Conservation (phyloP, 2,113 vertebrate genomes). For the Mola mola region DNA sequence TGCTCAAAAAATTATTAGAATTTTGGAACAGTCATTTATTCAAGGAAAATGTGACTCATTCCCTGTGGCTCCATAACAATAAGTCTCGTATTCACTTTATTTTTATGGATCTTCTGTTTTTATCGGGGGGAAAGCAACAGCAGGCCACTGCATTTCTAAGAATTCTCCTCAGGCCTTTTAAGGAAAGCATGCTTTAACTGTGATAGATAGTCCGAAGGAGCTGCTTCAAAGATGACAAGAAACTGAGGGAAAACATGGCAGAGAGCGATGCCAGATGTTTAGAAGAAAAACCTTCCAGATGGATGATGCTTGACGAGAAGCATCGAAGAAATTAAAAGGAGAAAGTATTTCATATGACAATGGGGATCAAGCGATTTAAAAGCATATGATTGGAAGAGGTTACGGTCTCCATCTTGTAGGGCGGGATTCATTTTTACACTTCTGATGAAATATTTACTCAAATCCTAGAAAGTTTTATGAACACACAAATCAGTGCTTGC, state of each 20-base stretch:
- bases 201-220: conserved; percentile 40
- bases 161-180: conserved; percentile 34
- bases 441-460: too few species aligned
- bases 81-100: too few species aligned
- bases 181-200: conserved; percentile 43
- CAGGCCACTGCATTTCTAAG: conserved; percentile 41
- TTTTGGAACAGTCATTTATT: too few species aligned
- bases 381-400: too few species aligned
- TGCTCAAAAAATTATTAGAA: conserved; percentile 1
- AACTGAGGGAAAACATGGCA: conserved; percentile 31
- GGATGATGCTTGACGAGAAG: conserved; percentile 20
- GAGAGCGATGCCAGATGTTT: conserved; percentile 3
- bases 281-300: background rate
- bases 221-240: conserved; percentile 36
- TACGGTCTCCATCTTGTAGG: conserved; percentile 4
- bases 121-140: background rate
- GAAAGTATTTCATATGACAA: conserved; percentile 12
- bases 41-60: too few species aligned
- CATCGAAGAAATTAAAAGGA: conserved; percentile 24
- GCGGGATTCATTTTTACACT: too few species aligned
- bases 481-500: too few species aligned
- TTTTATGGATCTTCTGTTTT: too few species aligned
- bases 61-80: too few species aligned
- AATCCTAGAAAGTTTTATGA: too few species aligned
- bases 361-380: background rate